These are phyloP conservation scores for Notocelia uddmanniana DNA, from an alignment of 2,888 invertebrate genomes.

Conservation along the genomic window DNA sequence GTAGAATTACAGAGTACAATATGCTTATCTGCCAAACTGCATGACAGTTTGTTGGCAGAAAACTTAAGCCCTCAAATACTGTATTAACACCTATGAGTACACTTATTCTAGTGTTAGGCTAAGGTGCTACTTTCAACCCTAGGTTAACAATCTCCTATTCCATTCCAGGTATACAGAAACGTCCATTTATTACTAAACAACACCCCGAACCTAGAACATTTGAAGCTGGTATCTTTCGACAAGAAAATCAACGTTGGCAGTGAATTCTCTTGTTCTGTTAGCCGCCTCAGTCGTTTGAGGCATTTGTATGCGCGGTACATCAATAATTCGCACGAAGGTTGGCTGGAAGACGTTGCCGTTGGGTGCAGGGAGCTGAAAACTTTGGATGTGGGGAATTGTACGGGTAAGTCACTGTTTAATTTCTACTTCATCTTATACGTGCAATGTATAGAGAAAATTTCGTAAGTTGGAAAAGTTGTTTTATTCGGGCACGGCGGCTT, in stretches of 20 bases:
- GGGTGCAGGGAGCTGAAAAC: constrained; percentile 13
- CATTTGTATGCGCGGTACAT: constrained; percentile 18
- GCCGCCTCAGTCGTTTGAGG: not conserved
- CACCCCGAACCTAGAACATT: constrained; percentile 26
- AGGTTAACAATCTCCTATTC: too few relatives aligned
- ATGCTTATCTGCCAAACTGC: too few relatives aligned
- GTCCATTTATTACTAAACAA: constrained; percentile 14
- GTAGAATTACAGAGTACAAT: too few relatives aligned
- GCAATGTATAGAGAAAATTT: too few relatives aligned
- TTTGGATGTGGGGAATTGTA: constrained; percentile 21
- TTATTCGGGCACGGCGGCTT: too few relatives aligned
- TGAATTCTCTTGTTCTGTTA: not conserved
- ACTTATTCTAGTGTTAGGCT: too few relatives aligned
- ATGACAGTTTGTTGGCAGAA: too few relatives aligned
- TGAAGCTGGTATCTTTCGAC: constrained; percentile 21
- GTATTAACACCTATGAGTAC: too few relatives aligned
- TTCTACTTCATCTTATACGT: not conserved
- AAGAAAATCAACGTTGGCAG: constrained; percentile 10
- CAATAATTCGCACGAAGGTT: constrained; percentile 23
- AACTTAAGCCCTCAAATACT: too few relatives aligned
- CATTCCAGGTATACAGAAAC: constrained; percentile 25
- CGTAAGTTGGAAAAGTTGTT: too few relatives aligned
- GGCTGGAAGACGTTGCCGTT: constrained; percentile 27
- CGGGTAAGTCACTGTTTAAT: not conserved
- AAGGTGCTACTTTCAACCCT: too few relatives aligned